Percentiles rank a stretch among this genome's conserved stretches.
Conservation (phyloP, 1,140 invertebrate species). For the Paraescarpia echinospica region DNA sequence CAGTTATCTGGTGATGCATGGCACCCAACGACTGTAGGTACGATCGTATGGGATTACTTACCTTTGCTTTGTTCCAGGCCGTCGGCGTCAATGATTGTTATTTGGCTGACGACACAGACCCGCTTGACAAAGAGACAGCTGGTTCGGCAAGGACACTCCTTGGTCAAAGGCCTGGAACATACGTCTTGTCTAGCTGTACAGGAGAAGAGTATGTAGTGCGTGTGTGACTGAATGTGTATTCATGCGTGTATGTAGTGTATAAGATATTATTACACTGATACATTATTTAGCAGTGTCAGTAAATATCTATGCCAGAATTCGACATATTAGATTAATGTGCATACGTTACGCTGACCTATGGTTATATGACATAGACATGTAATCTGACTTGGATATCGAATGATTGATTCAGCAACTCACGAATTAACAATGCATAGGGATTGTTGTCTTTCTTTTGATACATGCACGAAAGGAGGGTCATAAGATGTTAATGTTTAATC, state of each 20-base stretch:
- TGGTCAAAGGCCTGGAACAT: background rate
- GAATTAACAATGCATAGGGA: background rate
- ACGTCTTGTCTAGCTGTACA: background rate
- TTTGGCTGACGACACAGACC: background rate
- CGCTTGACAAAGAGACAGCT: background rate
- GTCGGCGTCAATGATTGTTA: background rate
- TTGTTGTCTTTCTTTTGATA: background rate
- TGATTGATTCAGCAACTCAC: background rate
- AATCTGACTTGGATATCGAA: background rate
- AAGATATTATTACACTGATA: background rate
- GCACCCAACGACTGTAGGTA: background rate
- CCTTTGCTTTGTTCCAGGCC: background rate
- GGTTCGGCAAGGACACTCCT: background rate
- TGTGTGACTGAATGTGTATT: too few relatives aligned
- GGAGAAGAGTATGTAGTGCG: too few relatives aligned
- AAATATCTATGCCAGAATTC: background rate
- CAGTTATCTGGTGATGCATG: background rate
- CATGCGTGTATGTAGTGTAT: too few relatives aligned
- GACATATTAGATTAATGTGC: background rate
- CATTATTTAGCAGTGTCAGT: background rate
- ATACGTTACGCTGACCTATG: background rate
- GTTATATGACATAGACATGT: background rate
- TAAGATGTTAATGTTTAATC: background rate
- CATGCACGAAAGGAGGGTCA: background rate
- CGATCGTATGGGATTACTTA: background rate